These are phyloP conservation scores for Ahaetulla prasina DNA, from an alignment of 2,113 vertebrate species.

Conservation along the genomic window DNA sequence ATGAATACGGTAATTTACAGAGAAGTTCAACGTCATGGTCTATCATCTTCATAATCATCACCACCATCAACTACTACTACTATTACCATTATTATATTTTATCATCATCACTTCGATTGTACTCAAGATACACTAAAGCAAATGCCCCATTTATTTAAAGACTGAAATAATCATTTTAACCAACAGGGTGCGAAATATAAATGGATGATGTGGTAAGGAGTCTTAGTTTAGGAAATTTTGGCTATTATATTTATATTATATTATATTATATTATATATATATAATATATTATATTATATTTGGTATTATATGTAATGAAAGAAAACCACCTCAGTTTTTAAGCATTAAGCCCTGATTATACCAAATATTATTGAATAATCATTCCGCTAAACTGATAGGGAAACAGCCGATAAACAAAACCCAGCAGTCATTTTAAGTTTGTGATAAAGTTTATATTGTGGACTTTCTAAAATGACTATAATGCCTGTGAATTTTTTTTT, in stretches of 20 bases:
- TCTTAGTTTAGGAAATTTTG: neutral
- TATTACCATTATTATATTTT: neutral
- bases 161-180: neutral
- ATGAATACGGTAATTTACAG: neutral
- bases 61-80: neutral
- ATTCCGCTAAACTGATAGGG: neutral
- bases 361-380: neutral
- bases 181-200: neutral
- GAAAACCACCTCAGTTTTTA: neutral
- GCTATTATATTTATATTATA: too few relatives aligned
- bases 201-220: neutral
- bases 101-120: neutral
- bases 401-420: neutral
- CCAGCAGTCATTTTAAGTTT: neutral
- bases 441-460: neutral
- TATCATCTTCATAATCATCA: neutral
- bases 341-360: neutral
- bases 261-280: too few relatives aligned
- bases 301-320: neutral
- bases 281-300: too few relatives aligned
- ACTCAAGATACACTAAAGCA: neutral
- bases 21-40: neutral
- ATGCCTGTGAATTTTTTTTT: neutral
- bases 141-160: neutral
- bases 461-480: neutral